These are phyloP conservation scores for Sinelater perroti DNA, from an alignment of 2,888 invertebrate species.

Conservation along the genomic window DNA sequence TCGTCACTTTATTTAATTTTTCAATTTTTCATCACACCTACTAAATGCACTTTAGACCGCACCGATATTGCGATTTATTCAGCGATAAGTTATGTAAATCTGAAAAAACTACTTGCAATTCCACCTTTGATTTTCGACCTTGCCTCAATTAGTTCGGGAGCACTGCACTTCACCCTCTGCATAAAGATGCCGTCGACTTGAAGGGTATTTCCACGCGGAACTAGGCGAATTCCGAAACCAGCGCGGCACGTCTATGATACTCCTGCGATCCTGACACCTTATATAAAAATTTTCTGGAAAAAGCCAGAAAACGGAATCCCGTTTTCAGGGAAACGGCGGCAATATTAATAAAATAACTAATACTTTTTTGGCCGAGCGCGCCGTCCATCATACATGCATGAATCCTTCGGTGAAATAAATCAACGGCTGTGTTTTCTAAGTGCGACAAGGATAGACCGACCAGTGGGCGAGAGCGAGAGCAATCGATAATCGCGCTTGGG, in stretches of 20 bases:
- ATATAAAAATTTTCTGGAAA: conserved; percentile 69
- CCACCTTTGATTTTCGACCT: too few species aligned
- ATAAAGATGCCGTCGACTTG: too few species aligned
- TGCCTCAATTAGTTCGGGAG: too few species aligned
- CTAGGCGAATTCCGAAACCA: conserved; percentile 32
- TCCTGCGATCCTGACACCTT: conserved; percentile 64
- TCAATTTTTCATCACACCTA: too few species aligned
- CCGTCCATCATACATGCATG: conserved; percentile 22
- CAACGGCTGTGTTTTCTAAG: neutral
- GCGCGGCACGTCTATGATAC: conserved; percentile 43
- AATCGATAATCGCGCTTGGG: too few species aligned
- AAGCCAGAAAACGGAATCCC: conserved; percentile 64
- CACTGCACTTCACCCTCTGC: too few species aligned
- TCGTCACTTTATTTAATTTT: too few species aligned
- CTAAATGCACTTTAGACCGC: too few species aligned
- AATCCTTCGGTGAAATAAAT: conserved; percentile 16
- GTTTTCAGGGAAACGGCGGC: conserved; percentile 61
- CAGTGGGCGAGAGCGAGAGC: too few species aligned
- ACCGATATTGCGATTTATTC: too few species aligned
- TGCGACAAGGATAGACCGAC: conserved; percentile 9
- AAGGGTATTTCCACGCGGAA: conserved; percentile 28
- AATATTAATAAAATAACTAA: conserved; percentile 61
- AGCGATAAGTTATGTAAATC: too few species aligned
- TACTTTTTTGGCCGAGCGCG: conserved; percentile 41
- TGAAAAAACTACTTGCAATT: too few species aligned